Base-by-base conservation (phyloP, 2,113 vertebrate genomes). In the Genyomyrus donnyi region DNA sequence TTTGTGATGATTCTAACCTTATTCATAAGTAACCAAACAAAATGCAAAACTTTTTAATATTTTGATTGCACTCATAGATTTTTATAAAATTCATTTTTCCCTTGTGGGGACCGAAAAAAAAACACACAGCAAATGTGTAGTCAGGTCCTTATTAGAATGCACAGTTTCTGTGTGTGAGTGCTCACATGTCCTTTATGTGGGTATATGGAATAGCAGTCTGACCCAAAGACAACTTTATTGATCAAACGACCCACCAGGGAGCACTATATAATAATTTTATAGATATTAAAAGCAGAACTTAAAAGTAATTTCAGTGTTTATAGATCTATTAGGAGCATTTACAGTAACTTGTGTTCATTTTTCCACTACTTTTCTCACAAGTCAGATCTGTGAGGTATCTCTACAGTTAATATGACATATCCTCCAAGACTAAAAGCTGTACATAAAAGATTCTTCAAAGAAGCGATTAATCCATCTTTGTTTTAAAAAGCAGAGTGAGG, bases 321-420 rank as follows among this genome's bases (percentile, higher is more conserved):
- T 39, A 87, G 85, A 35, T 87, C 85, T 53, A 48, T 35, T 53
- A 87, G 49, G 50, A 87, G 46, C 27, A 39, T 53, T 13, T 19
- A 42, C 39, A 42, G 39, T 42, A 35, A 53, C 27, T 50, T 39
- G 31, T 31, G 50, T 53, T 86, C 31, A 53, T 49, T 53, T 53
- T 35, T 56, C 31, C 42, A 27, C 85, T 49, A 50, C n/a, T 89
- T 88, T 88, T 92, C 92, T 90, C 91, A 91, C 90, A 91, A 93
- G 90, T 94, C 85, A 93, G 90, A 93, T 91, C 90, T 91, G 90
- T 96, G 94, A 96, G 95, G 95, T 95, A 94, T 95, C 95, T 95
- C 96, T 96, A 95, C 95, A 95, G 95, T 96, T 95, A 96, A 96
- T 96, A 96, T 96, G 96, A 96, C 95, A 96, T 94, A 96, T 95